Conservation (phyloP, 2,113 vertebrate genomes). For the Mus musculus region GRCm39 chr9:31629001-31629500, state of each 20-base stretch:
- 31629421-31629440: background rate
- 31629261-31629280: background rate
- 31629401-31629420: background rate
- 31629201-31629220: background rate
- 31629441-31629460: background rate
- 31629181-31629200: background rate
- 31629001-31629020: background rate
- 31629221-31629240: no score
- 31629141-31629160: background rate
- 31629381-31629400: background rate
- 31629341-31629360: background rate
- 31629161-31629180: background rate
- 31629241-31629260: no score
- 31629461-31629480: background rate
- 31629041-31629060: background rate
- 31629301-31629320: background rate
- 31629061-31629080: background rate
- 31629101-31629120: background rate
- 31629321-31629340: background rate
- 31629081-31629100: background rate
- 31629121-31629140: background rate
- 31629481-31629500: background rate
- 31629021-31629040: background rate
- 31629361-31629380: background rate
- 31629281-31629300: background rate